phyloP scores from a whole-genome alignment of 2,113 vertebrate genomes.

The Lepisosteus osseus region DNA sequence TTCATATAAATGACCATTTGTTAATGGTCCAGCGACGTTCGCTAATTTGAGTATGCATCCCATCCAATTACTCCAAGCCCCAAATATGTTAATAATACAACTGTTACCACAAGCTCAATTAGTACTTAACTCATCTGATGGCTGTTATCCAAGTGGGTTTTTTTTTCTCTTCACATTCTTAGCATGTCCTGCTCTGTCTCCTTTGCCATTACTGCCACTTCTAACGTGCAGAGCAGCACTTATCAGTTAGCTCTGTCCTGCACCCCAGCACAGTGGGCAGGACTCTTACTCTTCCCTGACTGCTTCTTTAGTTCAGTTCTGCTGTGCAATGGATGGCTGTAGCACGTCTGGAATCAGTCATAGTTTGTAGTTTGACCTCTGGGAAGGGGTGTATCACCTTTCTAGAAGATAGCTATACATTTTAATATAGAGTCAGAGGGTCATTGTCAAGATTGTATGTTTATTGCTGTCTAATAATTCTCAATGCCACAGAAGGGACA shows the following conservation, averaged over 20 bases:
- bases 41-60: constrained; percentile 1
- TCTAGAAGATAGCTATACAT: constrained; percentile 40
- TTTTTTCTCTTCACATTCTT: background rate
- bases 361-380: constrained; percentile 38
- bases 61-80: background rate
- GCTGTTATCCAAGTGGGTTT: background rate
- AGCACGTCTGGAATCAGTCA: constrained; percentile 46
- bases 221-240: too few species aligned
- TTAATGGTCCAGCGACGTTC: constrained; percentile 1
- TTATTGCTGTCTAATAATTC: constrained; percentile 48
- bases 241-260: too few species aligned
- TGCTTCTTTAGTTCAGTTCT: too few species aligned
- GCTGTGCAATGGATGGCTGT: background rate
- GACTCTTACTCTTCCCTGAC: too few species aligned
- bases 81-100: background rate
- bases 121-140: background rate
- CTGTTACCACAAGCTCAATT: background rate
- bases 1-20: background rate
- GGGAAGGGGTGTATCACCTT: constrained; percentile 24
- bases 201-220: background rate
- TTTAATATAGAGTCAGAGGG: constrained; percentile 34
- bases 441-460: constrained; percentile 51
- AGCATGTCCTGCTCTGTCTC: too few species aligned
- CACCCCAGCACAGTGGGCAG: too few species aligned
- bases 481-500: constrained; percentile 41